These are phyloP conservation scores for Athrips mouffetella DNA, from an alignment of 2,888 invertebrate genomes.

Conservation along the genomic window DNA sequence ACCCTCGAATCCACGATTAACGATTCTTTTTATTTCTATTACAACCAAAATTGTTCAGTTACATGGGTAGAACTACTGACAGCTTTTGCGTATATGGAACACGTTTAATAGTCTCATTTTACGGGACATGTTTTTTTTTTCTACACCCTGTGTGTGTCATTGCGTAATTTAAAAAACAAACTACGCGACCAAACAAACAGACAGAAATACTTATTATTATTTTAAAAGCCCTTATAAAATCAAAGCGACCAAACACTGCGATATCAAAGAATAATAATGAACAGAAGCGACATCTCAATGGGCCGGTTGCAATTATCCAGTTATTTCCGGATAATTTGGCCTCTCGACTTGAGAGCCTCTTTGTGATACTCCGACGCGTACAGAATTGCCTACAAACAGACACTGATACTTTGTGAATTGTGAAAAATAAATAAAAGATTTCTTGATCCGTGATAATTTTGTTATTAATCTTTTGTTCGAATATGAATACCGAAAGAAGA, in stretches of 20 bases:
- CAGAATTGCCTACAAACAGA: constrained; percentile 27
- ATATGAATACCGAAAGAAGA: no score
- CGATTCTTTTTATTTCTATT: no score
- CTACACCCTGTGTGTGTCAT: no score
- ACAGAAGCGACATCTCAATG: constrained; percentile 35
- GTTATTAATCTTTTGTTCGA: no score
- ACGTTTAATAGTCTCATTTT: no score
- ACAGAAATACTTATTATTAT: no score
- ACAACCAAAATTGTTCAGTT: no score
- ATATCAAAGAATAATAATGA: constrained; percentile 27
- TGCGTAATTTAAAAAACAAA: neutral
- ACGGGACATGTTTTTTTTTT: no score
- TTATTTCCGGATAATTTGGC: constrained; percentile 57
- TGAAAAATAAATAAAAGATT: neutral
- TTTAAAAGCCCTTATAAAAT: constrained; percentile 14
- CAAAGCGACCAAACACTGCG: constrained; percentile 19
- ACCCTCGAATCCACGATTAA: constrained; percentile 83
- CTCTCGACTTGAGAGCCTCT: constrained; percentile 39
- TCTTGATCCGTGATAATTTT: constrained; percentile 2
- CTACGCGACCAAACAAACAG: neutral
- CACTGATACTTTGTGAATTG: constrained; percentile 18
- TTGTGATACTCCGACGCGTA: constrained; percentile 46
- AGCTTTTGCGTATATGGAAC: no score
- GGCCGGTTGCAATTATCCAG: constrained; percentile 46
- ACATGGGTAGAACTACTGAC: no score